Percentiles rank a stretch among this genome's conserved stretches.
Evolutionary conservation across 2,797 vertebrate genomes (phyloP).

Genomic region (Clarias platycephalus): DNA sequence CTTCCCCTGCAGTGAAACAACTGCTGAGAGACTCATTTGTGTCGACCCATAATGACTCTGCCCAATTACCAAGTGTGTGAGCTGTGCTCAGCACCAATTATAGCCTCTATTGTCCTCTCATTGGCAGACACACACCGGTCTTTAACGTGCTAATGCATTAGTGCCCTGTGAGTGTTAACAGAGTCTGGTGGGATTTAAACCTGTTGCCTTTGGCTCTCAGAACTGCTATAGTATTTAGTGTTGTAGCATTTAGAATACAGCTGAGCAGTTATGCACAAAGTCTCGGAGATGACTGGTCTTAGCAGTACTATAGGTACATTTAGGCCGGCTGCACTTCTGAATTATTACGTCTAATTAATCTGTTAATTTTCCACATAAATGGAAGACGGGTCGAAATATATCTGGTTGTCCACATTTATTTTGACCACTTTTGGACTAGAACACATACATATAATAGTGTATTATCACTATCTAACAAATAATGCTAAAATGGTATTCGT

Average conservation of each 20-base stretch:
- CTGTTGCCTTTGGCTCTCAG: conserved; percentile 13
- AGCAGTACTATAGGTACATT: not conserved
- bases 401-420: not conserved
- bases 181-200: conserved; percentile 32
- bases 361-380: not conserved
- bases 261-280: not conserved
- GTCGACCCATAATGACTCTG: conserved; percentile 49
- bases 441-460: no score
- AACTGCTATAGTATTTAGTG: not conserved
- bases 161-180: conserved; percentile 46
- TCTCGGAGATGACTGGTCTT: not conserved
- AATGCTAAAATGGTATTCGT: not conserved
- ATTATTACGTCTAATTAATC: not conserved
- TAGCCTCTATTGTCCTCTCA: conserved; percentile 39
- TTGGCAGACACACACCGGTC: conserved; percentile 44
- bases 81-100: conserved; percentile 49
- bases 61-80: conserved; percentile 61
- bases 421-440: not conserved
- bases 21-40: conserved; percentile 54
- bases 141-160: conserved; percentile 49
- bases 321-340: not conserved
- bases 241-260: not conserved
- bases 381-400: not conserved
- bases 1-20: conserved; percentile 48
- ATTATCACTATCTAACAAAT: not conserved